Conservation (phyloP, 2,113 vertebrate genomes). For the Panurus biarmicus region DNA sequence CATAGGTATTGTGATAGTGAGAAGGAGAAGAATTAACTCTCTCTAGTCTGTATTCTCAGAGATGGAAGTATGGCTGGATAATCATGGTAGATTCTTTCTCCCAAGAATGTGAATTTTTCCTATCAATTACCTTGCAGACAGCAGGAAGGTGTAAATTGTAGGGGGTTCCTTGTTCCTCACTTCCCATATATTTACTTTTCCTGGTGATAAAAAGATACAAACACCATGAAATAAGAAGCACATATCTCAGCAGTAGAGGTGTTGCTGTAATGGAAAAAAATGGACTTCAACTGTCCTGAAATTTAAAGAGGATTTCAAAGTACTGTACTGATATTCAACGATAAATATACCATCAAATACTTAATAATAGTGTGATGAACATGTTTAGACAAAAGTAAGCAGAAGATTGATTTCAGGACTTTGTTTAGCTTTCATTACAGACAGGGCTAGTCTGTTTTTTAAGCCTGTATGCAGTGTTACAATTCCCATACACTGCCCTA, state of each 20-base stretch:
- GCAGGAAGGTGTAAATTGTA: background rate
- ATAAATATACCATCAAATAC: background rate
- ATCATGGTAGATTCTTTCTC: background rate
- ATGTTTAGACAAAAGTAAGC: background rate
- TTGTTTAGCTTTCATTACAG: background rate
- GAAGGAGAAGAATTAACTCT: slow-evolving; percentile 49
- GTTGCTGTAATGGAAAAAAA: background rate
- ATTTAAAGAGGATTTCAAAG: background rate
- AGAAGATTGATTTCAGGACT: background rate
- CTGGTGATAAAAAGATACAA: background rate
- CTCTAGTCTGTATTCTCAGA: background rate
- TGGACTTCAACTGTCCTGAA: background rate
- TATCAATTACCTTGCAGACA: background rate
- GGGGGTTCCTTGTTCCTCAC: background rate
- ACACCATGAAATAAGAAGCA: background rate
- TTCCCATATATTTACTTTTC: background rate
- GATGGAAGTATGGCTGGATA: background rate
- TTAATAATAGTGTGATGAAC: background rate
- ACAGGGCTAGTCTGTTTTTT: background rate
- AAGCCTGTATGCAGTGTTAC: background rate
- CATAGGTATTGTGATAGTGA: slow-evolving; percentile 28
- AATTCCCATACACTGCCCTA: background rate
- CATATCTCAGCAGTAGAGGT: background rate
- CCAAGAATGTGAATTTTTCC: background rate
- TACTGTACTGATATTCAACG: background rate